A percentile compares a stretch with the other conserved stretches of the same genome.
Conservation (phyloP, 2,888 invertebrate genomes). For the Pyrgus malvae region DNA sequence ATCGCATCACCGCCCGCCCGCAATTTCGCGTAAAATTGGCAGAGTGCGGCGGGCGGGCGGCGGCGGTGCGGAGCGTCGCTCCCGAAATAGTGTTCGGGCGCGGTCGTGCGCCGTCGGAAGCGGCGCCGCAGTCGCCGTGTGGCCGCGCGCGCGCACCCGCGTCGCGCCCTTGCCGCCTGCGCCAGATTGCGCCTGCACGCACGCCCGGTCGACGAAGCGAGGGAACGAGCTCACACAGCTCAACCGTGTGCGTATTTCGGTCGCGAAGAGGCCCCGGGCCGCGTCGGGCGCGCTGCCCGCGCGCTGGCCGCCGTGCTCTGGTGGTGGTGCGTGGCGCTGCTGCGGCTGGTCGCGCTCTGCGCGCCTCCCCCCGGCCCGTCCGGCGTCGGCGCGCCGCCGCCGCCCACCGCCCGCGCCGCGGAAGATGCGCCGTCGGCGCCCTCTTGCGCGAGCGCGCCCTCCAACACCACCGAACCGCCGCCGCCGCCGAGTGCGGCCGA, state of each 20-base stretch:
- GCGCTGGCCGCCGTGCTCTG: slow-evolving; percentile 80
- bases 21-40: slow-evolving; percentile 82
- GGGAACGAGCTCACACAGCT: slow-evolving; percentile 56
- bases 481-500: slow-evolving; percentile 54
- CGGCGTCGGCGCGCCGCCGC: slow-evolving; percentile 56
- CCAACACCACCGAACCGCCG: slow-evolving; percentile 65
- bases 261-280: slow-evolving; percentile 75
- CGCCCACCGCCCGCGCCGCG: slow-evolving; percentile 70
- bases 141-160: slow-evolving; percentile 80
- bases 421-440: slow-evolving; percentile 71
- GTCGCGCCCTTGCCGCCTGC: slow-evolving; percentile 65
- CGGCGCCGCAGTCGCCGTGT: slow-evolving; percentile 78
- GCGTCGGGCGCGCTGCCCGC: slow-evolving; percentile 76
- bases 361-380: slow-evolving; percentile 75
- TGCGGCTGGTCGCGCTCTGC: slow-evolving; percentile 78
- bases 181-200: slow-evolving; percentile 52
- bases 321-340: slow-evolving; percentile 81
- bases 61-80: slow-evolving; percentile 75
- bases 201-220: slow-evolving; percentile 59
- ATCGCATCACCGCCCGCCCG: slow-evolving; percentile 82
- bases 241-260: slow-evolving; percentile 76
- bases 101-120: slow-evolving; percentile 74
- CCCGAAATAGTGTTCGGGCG: slow-evolving; percentile 81
- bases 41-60: slow-evolving; percentile 77
- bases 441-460: slow-evolving; percentile 64